Percentiles rank a stretch among this genome's conserved stretches.
phyloP scores from a whole-genome alignment of 2,797 vertebrate species.

The Columba guinea region DNA sequence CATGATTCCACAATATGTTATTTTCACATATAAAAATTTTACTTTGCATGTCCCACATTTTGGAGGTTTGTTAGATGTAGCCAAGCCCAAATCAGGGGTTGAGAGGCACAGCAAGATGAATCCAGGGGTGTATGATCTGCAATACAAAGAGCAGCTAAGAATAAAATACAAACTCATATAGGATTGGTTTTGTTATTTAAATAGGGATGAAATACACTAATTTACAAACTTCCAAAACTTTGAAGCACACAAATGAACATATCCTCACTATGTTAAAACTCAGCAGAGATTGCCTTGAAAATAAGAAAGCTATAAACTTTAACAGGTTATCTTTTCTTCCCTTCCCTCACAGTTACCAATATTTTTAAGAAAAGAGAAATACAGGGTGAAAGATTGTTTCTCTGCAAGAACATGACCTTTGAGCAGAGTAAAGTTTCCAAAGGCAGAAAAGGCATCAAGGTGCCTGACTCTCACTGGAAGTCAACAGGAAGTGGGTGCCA shows the following conservation, averaged over 20 bases:
- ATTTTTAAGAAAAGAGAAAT: not conserved
- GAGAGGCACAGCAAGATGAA: not conserved
- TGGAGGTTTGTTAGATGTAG: not conserved
- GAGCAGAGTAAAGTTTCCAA: not conserved
- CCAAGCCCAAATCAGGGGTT: not conserved
- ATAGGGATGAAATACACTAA: not conserved
- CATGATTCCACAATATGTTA: not conserved
- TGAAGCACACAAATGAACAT: not conserved
- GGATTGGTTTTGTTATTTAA: not conserved
- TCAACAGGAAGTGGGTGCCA: not conserved
- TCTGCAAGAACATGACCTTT: not conserved
- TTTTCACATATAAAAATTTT: not conserved
- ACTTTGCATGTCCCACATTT: not conserved
- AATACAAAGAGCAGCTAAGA: not conserved
- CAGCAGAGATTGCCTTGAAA: not conserved
- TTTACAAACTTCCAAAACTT: not conserved
- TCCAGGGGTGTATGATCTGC: not conserved
- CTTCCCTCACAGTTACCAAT: not conserved
- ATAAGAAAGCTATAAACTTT: not conserved
- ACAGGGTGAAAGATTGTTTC: not conserved
- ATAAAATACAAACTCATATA: not conserved
- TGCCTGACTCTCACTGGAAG: not conserved
- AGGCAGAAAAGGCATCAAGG: not conserved
- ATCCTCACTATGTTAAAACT: not conserved
- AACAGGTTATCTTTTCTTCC: not conserved